Evolutionary conservation across 2,888 invertebrate species (phyloP).

Genomic region (Microdon myrmicae): DNA sequence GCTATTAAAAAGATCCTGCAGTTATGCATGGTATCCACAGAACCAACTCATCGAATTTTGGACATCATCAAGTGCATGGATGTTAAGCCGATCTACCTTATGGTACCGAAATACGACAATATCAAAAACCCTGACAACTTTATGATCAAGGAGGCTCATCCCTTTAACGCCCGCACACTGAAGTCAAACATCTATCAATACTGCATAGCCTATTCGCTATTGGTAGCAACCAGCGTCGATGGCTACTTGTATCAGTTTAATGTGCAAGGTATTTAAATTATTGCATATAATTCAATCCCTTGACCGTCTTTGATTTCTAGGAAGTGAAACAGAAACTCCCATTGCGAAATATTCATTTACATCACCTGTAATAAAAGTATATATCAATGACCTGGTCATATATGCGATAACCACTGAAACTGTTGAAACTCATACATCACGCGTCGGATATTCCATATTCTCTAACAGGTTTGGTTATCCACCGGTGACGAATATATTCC

Average conservation of each 20-base stretch:
- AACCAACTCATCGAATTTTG: conserved; percentile 60
- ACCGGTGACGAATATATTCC: conserved; percentile 61
- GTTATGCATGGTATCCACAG: conserved; percentile 63
- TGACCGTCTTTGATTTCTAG: conserved; percentile 46
- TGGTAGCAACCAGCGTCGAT: conserved; percentile 70
- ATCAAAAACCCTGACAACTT: conserved; percentile 58
- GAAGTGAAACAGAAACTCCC: conserved; percentile 68
- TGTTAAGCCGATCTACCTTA: conserved; percentile 64
- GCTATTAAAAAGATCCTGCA: conserved; percentile 63
- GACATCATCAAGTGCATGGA: conserved; percentile 65
- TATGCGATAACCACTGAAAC: conserved; percentile 81
- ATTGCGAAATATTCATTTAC: conserved; percentile 78
- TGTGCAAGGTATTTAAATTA: conserved; percentile 67
- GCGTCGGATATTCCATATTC: conserved; percentile 73
- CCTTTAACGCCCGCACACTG: conserved; percentile 62
- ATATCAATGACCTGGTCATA: conserved; percentile 75
- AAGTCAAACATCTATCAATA: conserved; percentile 70
- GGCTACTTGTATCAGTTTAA: conserved; percentile 79
- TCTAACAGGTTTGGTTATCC: conserved; percentile 67
- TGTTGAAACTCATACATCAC: conserved; percentile 79
- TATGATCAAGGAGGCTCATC: conserved; percentile 25
- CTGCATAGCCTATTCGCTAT: conserved; percentile 69
- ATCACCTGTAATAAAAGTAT: conserved; percentile 74
- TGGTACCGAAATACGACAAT: conserved; percentile 54
- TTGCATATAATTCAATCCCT: not conserved